Evolutionary conservation across 2,797 vertebrate species (phyloP).

Genomic region (Lates japonicus): DNA sequence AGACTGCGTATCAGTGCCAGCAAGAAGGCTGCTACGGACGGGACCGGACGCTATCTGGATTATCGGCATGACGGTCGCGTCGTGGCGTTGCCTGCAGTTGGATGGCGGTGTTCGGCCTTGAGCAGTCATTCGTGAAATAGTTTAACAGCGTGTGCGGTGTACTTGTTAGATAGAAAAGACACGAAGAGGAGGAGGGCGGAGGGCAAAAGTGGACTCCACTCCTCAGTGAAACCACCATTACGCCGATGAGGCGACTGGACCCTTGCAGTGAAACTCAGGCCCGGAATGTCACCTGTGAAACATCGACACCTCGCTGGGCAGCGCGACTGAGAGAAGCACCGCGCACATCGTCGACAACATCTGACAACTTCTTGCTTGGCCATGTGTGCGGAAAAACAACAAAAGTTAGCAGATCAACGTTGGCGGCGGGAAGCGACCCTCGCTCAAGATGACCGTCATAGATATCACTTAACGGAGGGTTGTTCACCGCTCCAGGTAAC

Average conservation of each 20-base stretch:
- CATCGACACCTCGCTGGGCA: conserved; percentile 39
- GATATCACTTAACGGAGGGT: conserved; percentile 67
- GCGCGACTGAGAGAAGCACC: conserved; percentile 30
- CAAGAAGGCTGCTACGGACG: conserved; percentile 22
- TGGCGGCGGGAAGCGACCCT: conserved; percentile 62
- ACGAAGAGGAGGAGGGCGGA: conserved; percentile 19
- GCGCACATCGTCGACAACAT: conserved; percentile 23
- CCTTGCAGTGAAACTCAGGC: conserved; percentile 68
- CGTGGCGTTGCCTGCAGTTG: conserved; percentile 61
- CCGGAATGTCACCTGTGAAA: conserved; percentile 75
- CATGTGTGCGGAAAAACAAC: neutral
- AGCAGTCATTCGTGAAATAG: conserved; percentile 16
- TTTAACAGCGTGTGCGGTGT: conserved; percentile 53
- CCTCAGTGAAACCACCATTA: conserved; percentile 54
- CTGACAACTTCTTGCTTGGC: conserved; percentile 45
- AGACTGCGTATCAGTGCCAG: conserved; percentile 59
- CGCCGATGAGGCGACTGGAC: conserved; percentile 80
- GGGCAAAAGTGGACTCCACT: conserved; percentile 71
- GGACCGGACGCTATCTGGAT: conserved; percentile 40
- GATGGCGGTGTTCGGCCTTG: conserved; percentile 36
- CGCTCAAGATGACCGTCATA: conserved; percentile 64
- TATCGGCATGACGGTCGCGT: conserved; percentile 55
- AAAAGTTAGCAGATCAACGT: conserved; percentile 62
- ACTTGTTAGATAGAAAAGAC: conserved; percentile 67
- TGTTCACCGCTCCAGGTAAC: conserved; percentile 52